Evolutionary conservation across 2,113 vertebrate species (phyloP).

Genomic region (Penelope pileata): DNA sequence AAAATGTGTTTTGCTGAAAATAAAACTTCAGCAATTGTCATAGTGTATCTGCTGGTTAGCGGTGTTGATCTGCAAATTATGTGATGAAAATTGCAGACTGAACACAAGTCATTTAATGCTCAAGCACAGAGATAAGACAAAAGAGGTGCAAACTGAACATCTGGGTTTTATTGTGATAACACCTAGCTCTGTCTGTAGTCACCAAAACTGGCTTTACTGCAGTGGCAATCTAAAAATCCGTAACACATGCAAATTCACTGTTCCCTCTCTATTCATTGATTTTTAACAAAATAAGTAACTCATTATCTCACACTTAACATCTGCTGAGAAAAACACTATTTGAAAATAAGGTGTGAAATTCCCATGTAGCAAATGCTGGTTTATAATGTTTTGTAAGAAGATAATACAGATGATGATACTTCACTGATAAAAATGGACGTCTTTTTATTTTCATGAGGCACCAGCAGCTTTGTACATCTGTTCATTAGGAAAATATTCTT

Average conservation of each 20-base stretch:
- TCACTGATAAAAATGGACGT: neutral
- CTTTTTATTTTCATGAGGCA: neutral
- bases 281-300: neutral
- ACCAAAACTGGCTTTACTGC: neutral
- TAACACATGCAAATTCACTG: neutral
- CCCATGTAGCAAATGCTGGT: neutral
- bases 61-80: neutral
- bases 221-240: neutral
- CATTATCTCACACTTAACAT: neutral
- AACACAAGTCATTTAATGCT: neutral
- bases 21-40: neutral
- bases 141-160: neutral
- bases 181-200: neutral
- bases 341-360: neutral
- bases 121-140: neutral
- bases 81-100: neutral
- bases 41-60: neutral
- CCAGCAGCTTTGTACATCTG: neutral
- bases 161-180: neutral
- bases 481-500: neutral
- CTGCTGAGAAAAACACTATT: neutral
- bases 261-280: neutral
- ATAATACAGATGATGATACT: neutral
- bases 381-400: neutral
- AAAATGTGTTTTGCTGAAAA: slow-evolving; percentile 51